phyloP scores from a whole-genome alignment of 2,113 vertebrate genomes.

The Podiceps cristatus region DNA sequence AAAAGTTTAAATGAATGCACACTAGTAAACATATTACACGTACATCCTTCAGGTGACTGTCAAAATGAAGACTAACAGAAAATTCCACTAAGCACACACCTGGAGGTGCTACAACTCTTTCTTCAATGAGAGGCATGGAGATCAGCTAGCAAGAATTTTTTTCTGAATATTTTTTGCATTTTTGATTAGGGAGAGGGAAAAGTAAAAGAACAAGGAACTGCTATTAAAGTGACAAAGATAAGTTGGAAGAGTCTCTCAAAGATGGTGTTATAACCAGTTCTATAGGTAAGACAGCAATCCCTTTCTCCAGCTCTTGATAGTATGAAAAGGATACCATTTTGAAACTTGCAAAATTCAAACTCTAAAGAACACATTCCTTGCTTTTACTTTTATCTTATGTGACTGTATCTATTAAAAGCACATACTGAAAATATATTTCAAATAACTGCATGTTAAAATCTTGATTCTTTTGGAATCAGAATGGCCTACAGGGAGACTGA shows the following conservation, averaged over 20 bases:
- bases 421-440: neutral
- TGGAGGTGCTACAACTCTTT: neutral
- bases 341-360: neutral
- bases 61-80: neutral
- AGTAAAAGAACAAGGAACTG: neutral
- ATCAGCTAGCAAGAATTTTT: neutral
- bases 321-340: neutral
- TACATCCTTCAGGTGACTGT: neutral
- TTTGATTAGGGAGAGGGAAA: rapidly evolving
- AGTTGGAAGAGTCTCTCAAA: neutral
- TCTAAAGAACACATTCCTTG: neutral
- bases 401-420: neutral
- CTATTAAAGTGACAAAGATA: neutral
- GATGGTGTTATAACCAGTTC: neutral
- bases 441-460: neutral
- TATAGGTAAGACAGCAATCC: neutral
- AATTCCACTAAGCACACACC: neutral
- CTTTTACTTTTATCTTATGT: neutral
- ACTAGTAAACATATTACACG: neutral
- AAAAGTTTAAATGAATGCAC: neutral
- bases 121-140: neutral
- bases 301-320: neutral
- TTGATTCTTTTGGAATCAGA: neutral
- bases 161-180: neutral
- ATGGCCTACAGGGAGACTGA: neutral